These are phyloP conservation scores for Heliconius charithonia DNA, from an alignment of 2,888 invertebrate genomes.

Conservation along the genomic window DNA sequence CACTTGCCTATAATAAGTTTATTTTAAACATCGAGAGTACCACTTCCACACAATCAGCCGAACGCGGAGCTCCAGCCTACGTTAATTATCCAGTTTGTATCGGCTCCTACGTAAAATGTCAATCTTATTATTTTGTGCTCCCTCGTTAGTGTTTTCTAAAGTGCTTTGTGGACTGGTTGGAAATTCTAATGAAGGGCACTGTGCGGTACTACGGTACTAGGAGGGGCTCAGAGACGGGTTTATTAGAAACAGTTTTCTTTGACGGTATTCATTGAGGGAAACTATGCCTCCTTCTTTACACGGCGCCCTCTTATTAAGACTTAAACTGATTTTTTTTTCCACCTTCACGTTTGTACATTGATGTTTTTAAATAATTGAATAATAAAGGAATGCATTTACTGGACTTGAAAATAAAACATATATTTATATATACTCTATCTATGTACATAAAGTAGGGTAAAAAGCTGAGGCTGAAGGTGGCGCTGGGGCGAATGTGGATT, in stretches of 20 bases:
- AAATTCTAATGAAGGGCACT: constrained; percentile 38
- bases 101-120: constrained; percentile 42
- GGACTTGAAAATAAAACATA: not conserved
- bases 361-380: not conserved
- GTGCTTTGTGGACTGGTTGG: constrained; percentile 38
- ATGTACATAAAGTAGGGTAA: too few relatives aligned
- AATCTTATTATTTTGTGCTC: constrained; percentile 41
- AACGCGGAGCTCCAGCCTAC: constrained; percentile 51
- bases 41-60: constrained; percentile 38
- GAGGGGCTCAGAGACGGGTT: constrained; percentile 16
- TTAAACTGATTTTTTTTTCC: not conserved
- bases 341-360: not conserved
- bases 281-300: not conserved
- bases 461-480: too few relatives aligned
- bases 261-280: constrained; percentile 1
- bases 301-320: not conserved
- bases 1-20: constrained; percentile 5
- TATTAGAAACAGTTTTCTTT: constrained; percentile 23
- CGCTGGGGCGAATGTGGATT: too few relatives aligned
- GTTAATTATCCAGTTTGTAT: constrained; percentile 52
- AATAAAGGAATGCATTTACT: not conserved
- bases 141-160: constrained; percentile 44
- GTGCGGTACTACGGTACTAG: constrained; percentile 5
- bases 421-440: not conserved
- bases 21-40: not conserved